Conservation (phyloP, 2,888 invertebrate species). For the Agrochola circellaris region DNA sequence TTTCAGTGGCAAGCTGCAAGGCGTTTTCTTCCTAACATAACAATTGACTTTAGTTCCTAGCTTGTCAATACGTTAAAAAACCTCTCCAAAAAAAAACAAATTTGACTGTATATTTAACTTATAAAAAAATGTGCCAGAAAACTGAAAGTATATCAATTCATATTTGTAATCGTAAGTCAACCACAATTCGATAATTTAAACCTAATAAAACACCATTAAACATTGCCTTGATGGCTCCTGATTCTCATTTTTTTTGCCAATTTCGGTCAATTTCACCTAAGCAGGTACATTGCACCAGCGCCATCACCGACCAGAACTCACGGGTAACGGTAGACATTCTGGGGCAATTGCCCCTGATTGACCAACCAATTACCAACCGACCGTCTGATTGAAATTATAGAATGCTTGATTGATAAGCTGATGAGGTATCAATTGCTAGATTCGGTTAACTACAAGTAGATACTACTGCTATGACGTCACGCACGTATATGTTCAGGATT, state of each 20-base stretch:
- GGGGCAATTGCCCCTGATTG: slow-evolving; percentile 71
- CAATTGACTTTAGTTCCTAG: no score
- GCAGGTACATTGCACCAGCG: slow-evolving; percentile 1
- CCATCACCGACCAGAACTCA: slow-evolving; percentile 5
- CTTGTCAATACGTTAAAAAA: no score
- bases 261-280: background rate
- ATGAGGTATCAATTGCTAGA: slow-evolving; percentile 67
- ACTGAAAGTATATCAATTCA: no score
- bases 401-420: slow-evolving; percentile 75
- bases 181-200: no score
- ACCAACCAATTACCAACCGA: slow-evolving; percentile 56
- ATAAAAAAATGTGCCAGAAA: no score
- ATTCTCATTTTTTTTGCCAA: no score
- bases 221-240: no score
- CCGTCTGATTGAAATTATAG: slow-evolving; percentile 82
- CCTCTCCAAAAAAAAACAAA: rapidly evolving
- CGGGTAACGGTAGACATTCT: slow-evolving; percentile 66
- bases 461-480: slow-evolving; percentile 2
- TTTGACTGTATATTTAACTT: no score
- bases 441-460: slow-evolving; percentile 27
- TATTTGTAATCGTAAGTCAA: no score
- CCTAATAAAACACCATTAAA: no score
- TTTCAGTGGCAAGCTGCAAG: no score
- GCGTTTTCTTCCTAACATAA: background rate
- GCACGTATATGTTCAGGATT: slow-evolving; percentile 6